Conservation (phyloP, 1,140 invertebrate species). For the Hypothenemus hampei region DNA sequence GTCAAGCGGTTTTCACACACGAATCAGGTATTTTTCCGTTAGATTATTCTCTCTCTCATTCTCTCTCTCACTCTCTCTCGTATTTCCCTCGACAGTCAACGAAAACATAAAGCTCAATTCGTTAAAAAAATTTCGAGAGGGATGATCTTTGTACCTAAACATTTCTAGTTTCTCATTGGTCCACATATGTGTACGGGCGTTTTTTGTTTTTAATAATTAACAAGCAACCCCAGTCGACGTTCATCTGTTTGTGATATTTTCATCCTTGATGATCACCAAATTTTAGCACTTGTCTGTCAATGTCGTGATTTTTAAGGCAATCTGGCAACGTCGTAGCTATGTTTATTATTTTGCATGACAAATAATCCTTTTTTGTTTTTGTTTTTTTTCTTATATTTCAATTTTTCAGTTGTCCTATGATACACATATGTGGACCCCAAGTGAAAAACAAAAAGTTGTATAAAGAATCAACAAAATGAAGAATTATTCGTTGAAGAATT, state of each 20-base stretch:
- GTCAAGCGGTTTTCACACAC: slow-evolving; percentile 89
- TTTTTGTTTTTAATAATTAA: slow-evolving; percentile 5
- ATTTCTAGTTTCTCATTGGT: neutral
- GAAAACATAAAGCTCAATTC: no score
- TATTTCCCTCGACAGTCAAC: no score
- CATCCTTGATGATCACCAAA: neutral
- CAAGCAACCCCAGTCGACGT: slow-evolving; percentile 18
- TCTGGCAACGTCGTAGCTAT: slow-evolving; percentile 18
- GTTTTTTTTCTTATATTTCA: no score
- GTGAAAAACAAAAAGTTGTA: no score
- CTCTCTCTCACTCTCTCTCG: no score
- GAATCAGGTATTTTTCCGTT: slow-evolving; percentile 69
- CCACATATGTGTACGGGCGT: slow-evolving; percentile 29
- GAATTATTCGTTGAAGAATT: no score
- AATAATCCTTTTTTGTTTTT: slow-evolving; percentile 9
- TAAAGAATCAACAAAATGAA: no score
- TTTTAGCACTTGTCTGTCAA: slow-evolving; percentile 20
- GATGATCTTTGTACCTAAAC: no score
- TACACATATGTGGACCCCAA: slow-evolving; percentile 26
- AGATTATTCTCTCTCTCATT: no score
- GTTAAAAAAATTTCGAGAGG: slow-evolving; percentile 28
- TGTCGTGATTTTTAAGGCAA: slow-evolving; percentile 17
- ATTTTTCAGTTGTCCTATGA: slow-evolving; percentile 14
- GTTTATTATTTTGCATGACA: slow-evolving; percentile 14
- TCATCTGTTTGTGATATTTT: slow-evolving; percentile 10